Evolutionary conservation across 1,140 invertebrate genomes (phyloP).

Genomic region (Choristoneura fumiferana): DNA sequence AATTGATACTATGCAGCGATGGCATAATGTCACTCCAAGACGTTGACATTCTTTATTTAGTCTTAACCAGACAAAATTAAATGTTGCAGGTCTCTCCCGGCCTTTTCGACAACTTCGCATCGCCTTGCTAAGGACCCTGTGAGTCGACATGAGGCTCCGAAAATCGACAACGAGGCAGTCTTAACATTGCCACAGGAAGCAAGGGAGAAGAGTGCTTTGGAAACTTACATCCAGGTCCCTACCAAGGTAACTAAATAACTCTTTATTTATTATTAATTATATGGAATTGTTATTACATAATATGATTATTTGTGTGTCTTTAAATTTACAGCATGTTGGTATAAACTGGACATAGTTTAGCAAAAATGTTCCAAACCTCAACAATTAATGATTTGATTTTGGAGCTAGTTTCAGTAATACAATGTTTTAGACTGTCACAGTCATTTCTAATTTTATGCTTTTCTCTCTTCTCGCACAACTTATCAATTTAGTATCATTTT

Average conservation of each 20-base stretch:
- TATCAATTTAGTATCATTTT: too few species aligned
- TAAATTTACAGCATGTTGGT: too few species aligned
- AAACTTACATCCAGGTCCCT: conserved; percentile 79
- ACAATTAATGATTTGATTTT: too few species aligned
- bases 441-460: too few species aligned
- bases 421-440: too few species aligned
- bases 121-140: conserved; percentile 43
- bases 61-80: conserved; percentile 7
- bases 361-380: too few species aligned
- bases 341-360: too few species aligned
- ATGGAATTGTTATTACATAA: too few species aligned
- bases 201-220: conserved; percentile 75
- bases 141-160: conserved; percentile 65
- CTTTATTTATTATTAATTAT: background rate
- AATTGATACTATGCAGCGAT: background rate
- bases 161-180: conserved; percentile 72
- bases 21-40: background rate
- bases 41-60: background rate
- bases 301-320: too few species aligned
- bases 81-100: conserved; percentile 49
- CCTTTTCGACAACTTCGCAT: conserved; percentile 47
- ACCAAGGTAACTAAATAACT: conserved; percentile 59
- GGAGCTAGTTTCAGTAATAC: too few species aligned
- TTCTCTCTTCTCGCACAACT: too few species aligned
- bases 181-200: conserved; percentile 77